Evolutionary conservation across 2,797 vertebrate genomes (phyloP), one percentile per base, ranked within the genome.

Genomic region (Apogon hyalosoma): DNA sequence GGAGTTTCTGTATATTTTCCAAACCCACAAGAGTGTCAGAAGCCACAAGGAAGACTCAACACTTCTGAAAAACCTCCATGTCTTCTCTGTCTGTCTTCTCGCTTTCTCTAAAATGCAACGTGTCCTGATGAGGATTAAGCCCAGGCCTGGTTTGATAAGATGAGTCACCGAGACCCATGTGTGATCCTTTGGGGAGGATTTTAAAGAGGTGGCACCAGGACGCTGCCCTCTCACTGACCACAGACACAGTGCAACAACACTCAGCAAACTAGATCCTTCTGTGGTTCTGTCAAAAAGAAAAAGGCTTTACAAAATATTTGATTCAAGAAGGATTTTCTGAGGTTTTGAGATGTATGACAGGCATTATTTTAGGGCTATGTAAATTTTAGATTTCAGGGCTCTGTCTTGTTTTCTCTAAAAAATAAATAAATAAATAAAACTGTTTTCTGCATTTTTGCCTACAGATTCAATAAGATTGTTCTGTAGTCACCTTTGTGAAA

Each of bases 111-210:
- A 58, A 14, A 48, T 56, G 28, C 39, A 62, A 31, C 43, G 31
- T 39, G 75, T 57, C 58, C 58, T 62, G 67, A 57, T 60, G 55
- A 69, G 73, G 63, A 84, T 86, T 74, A 66, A 69, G 45, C 42
- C 56, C 19, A 56, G 65, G 45, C 28, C 14, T 40, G 24, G 57
- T 85, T 75, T 80, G 80, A 78, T 77, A 58, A 82, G 52, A 79
- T 40, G 77, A 82, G 59, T 67, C 67, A 80, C 19, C 53, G 68
- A 77, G 59, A 73, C 19, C 24, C 43, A 14, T 56, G 73, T 57
- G 57, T 77, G 63, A 40, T 74, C 45, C 54, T 78, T 52, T 54
- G 41, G 60, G 52, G 58, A 46, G 58, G 51, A 50, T 76, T 77
- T 77, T 46, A 53, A 76, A 80, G 53, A 63, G 31, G 46, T 70